Conservation (phyloP, 2,888 invertebrate genomes). For the Thereva nobilitata region DNA sequence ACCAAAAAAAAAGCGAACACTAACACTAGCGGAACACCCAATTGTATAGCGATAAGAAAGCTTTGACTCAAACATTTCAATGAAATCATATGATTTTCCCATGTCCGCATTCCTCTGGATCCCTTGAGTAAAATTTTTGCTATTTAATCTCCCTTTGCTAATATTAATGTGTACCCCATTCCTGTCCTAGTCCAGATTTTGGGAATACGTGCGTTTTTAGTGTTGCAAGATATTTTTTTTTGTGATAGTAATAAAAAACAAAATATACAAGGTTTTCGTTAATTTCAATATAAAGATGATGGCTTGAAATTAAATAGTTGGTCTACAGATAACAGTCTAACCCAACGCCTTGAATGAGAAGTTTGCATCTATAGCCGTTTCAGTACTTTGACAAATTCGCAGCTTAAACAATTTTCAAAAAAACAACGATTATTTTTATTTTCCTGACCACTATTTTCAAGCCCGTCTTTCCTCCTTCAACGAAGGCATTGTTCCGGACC, state of each 20-base stretch:
- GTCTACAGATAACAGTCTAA: too few relatives aligned
- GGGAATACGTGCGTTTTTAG: not conserved
- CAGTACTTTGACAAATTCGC: too few relatives aligned
- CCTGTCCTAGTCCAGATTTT: not conserved
- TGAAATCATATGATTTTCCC: slow-evolving; percentile 40
- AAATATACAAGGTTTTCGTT: not conserved
- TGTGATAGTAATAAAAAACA: not conserved
- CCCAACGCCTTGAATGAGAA: too few relatives aligned
- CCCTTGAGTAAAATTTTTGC: slow-evolving; percentile 35
- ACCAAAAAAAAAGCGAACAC: not conserved
- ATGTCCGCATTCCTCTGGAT: slow-evolving; percentile 38
- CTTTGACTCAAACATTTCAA: slow-evolving; percentile 26
- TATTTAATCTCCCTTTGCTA: slow-evolving; percentile 12
- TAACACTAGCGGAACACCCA: slow-evolving; percentile 1
- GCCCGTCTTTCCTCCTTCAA: too few relatives aligned
- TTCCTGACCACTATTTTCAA: too few relatives aligned
- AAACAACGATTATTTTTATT: too few relatives aligned
- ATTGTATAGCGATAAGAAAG: slow-evolving; percentile 1
- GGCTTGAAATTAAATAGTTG: too few relatives aligned
- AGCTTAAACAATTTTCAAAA: too few relatives aligned
- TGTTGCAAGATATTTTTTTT: not conserved
- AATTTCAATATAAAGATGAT: too few relatives aligned
- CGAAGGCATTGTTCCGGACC: too few relatives aligned
- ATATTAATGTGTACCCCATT: not conserved
- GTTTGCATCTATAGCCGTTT: too few relatives aligned